Evolutionary conservation across 2,113 vertebrate species (phyloP), one percentile per base, ranked within the genome.

Genomic region (Oncorhynchus nerka): DNA sequence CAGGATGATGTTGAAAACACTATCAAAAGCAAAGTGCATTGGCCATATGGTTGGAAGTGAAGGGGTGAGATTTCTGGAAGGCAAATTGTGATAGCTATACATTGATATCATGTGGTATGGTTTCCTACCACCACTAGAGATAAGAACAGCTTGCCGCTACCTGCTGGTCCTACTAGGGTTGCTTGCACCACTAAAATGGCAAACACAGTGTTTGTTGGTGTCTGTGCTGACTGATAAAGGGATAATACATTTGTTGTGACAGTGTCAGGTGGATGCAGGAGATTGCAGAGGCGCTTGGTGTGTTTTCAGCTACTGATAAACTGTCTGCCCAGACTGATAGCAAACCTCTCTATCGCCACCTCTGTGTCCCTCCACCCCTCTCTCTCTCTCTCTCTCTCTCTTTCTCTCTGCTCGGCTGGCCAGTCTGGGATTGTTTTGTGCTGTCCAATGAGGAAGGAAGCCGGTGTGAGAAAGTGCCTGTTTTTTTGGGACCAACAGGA

Each of bases 401-500:
- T 85, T 84, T 51, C 73, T 69, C 66, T 69, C 15, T 24, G 34
- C 74, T 68, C 45, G 83, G 82, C 89, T 84, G 81, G 84, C 88
- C 72, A 86, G 88, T 92, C 88, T 90, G 88, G 90, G 90, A 93
- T 93, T 91, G 91, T 92, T 93, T 91, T 92, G 86, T 79, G 89
- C 87, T 92, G 91, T 92, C 90, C 92, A 92, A 84, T 81, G 89
- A 93, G 92, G 91, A 93, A 93, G 92, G 92, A 93, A 93, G 90
- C 91, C 91, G 82, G 92, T 93, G 92, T 93, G 92, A 93, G 92
- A 93, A 93, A 93, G 92, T 93, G 92, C 89, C 91, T 93, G 92
- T 93, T 93, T 93, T 93, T 93, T 93, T 90, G 90, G 87, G 88
- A 91, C 91, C 87, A 90, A 93, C 92, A 93, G 92, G 92, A 93